Evolutionary conservation across 1,140 invertebrate species (phyloP), one percentile per base, ranked within the genome.

Genomic region (Drosophila quadrilineata): DNA sequence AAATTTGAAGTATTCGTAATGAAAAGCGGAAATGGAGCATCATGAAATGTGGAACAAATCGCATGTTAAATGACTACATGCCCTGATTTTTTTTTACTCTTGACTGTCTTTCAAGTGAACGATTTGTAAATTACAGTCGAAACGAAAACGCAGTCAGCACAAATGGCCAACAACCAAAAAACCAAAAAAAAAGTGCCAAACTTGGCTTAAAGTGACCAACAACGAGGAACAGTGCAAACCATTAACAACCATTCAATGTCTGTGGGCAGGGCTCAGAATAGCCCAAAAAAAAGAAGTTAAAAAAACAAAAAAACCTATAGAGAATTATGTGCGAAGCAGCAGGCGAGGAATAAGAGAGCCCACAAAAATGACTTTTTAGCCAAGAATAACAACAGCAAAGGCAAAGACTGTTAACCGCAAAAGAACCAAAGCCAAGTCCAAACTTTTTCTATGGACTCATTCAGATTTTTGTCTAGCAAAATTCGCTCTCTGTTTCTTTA

Each of bases 321-420:
- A 22, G 28, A 24, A 26, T 45, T 22, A 22, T 16, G 21, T n/a
- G n/a, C 2, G 14, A 38, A 29, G 53, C 24, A 19, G 31, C 46
- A 36, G 40, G 4, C 12, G 33, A 64, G 36, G 43, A 72, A 77
- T 48, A 84, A 66, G 68, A 72, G 76, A 75, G 68, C 60, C 76
- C 76, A 72, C 75, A 82, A 69, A 72, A 84, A 72, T 76, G 72
- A 80, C 72, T 82, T 76, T 84, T 40, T 36, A 69, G 49, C 50
- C 73, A 67, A 64, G 40, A 64, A 56, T 28, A 71, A 45, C 64
- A 52, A 48, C 45, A 80, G n/a, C 38, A 58, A 31, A n/a, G n/a
- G n/a, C n/a, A n/a, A n/a, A n/a, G n/a, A n/a, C n/a, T n/a, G n/a
- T n/a, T 24, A 43, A 54, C 48, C 53, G 40, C 35, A 71, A 63